Percentiles rank a stretch among this genome's conserved stretches.
Evolutionary conservation across 92 coral and sea anemone species (phyloP).

Genomic region (Porites cylindrica): DNA sequence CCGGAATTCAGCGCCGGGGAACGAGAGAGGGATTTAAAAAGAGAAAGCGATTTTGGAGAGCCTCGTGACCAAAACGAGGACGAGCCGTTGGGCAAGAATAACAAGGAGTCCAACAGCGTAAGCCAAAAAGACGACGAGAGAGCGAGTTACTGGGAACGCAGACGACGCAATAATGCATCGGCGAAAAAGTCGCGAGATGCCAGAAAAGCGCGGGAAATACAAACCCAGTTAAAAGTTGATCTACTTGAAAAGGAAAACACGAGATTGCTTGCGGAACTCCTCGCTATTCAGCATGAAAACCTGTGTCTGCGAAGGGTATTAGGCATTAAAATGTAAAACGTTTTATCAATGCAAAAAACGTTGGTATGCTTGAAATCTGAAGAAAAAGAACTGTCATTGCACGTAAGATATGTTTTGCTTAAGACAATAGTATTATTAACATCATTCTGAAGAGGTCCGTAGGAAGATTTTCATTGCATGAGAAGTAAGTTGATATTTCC

Average conservation of each 20-base stretch:
- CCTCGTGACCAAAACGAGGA: neutral
- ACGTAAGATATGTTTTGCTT: too few relatives aligned
- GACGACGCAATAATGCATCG: conserved; percentile 67
- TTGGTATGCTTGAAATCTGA: too few relatives aligned
- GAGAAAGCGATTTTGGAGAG: neutral
- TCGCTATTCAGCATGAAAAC: conserved; percentile 55
- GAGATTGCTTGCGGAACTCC: conserved; percentile 49
- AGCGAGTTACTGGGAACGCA: conserved; percentile 55
- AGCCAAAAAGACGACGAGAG: neutral
- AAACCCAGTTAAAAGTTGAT: conserved; percentile 50
- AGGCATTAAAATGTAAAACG: neutral
- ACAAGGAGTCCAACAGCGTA: neutral
- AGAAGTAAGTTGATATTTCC: neutral
- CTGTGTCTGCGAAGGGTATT: conserved; percentile 4
- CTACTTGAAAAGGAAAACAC: conserved; percentile 68
- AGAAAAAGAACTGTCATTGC: too few relatives aligned
- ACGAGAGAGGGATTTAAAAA: neutral
- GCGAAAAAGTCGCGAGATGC: conserved; percentile 77
- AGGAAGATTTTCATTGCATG: too few relatives aligned
- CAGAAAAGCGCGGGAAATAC: conserved; percentile 52
- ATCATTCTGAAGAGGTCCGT: too few relatives aligned
- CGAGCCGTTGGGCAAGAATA: neutral
- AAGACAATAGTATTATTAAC: too few relatives aligned
- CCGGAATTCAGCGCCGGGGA: neutral
- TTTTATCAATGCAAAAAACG: neutral